Percentiles rank a stretch among this genome's conserved stretches.
Evolutionary conservation across 2,113 vertebrate genomes (phyloP).

Genomic region (Rhea pennata): DNA sequence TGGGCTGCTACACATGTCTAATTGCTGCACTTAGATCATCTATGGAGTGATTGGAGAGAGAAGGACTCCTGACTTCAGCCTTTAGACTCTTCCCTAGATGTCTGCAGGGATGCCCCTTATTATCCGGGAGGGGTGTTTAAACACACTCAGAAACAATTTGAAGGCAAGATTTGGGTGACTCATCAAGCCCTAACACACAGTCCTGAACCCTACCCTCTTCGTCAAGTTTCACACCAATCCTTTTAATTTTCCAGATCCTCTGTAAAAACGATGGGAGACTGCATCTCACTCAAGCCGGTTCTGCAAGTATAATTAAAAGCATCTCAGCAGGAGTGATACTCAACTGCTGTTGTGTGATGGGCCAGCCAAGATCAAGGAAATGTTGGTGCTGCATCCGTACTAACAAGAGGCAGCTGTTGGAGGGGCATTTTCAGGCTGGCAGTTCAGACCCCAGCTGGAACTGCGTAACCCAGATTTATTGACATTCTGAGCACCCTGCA

Average conservation of each 20-base stretch:
- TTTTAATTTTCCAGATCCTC: not conserved
- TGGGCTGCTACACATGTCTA: not conserved
- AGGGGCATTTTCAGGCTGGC: not conserved
- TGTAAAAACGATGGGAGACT: not conserved
- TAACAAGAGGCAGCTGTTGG: not conserved
- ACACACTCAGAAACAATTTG: not conserved
- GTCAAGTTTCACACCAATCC: not conserved
- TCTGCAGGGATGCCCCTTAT: not conserved
- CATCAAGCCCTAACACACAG: not conserved
- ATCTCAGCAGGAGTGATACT: not conserved
- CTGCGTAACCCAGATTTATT: not conserved
- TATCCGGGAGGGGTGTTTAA: not conserved
- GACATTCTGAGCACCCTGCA: not conserved
- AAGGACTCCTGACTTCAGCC: not conserved
- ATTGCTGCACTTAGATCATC: not conserved
- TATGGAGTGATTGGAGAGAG: rapidly evolving
- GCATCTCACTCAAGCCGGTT: not conserved
- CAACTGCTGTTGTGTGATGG: not conserved
- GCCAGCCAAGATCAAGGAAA: not conserved
- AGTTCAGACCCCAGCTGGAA: not conserved
- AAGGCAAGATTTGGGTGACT: not conserved
- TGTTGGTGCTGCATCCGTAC: not conserved
- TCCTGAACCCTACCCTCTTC: not conserved
- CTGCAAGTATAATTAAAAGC: not conserved
- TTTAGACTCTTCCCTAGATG: not conserved